Percentiles rank a stretch among this genome's conserved stretches.
phyloP scores from a whole-genome alignment of 2,113 vertebrate species.

The Epinephelus moara region DNA sequence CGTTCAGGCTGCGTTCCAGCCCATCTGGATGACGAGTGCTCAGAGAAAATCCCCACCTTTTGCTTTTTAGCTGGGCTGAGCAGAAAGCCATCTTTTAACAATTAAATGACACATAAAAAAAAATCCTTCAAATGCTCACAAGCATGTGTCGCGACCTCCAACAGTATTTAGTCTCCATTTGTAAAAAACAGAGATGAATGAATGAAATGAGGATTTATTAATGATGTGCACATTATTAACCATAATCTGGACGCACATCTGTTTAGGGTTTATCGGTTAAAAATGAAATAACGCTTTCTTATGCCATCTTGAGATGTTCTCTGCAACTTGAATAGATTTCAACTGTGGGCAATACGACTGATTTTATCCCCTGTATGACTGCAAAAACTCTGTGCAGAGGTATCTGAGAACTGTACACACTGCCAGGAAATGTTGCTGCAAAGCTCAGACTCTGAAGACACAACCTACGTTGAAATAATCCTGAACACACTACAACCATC shows the following conservation, averaged over 20 bases:
- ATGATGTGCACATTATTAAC: not conserved
- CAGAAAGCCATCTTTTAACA: slow-evolving; percentile 15
- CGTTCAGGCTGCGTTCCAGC: slow-evolving; percentile 62
- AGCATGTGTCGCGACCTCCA: not conserved
- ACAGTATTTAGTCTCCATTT: not conserved
- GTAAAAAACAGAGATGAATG: not conserved
- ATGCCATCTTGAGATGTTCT: not conserved
- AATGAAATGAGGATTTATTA: not conserved
- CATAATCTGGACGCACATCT: not conserved
- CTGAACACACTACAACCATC: slow-evolving; percentile 3
- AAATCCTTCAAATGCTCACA: not conserved
- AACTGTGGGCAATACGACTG: not conserved
- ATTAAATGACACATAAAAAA: slow-evolving; percentile 18
- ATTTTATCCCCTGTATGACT: not conserved
- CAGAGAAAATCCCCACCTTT: slow-evolving; percentile 63
- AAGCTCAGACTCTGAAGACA: not conserved
- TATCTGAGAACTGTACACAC: not conserved
- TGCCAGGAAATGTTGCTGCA: not conserved
- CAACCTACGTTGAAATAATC: not conserved
- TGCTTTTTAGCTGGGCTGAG: slow-evolving; percentile 44
- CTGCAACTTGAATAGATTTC: not conserved
- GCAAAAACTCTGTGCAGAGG: not conserved
- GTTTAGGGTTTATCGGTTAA: not conserved
- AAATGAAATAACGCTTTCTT: not conserved
- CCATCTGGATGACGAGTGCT: slow-evolving; percentile 67